Conservation (phyloP, 2,797 vertebrate species). For the Dendrocincla tyrannina region DNA sequence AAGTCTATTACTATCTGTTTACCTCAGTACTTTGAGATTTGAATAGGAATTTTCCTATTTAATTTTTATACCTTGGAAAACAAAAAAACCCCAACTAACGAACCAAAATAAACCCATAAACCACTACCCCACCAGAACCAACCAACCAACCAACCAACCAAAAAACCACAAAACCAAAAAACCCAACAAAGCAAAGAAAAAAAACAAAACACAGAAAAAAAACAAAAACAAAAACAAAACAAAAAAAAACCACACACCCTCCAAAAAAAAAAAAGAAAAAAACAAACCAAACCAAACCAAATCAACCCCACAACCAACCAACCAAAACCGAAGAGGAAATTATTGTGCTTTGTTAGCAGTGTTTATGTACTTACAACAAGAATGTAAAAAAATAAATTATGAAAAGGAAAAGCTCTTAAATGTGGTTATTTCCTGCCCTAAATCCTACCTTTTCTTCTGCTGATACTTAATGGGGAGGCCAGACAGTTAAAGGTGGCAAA, state of each 20-base stretch:
- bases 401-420: not conserved
- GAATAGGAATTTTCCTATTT: not conserved
- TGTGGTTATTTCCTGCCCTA: not conserved
- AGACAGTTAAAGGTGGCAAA: not conserved
- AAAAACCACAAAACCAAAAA: not conserved
- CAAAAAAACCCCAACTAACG: no score
- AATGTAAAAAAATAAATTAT: not conserved
- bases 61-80: not conserved
- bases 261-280: no score
- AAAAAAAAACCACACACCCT: no score
- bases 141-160: no score
- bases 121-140: not conserved
- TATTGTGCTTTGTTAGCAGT: not conserved
- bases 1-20: not conserved
- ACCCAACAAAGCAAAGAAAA: no score
- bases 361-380: not conserved
- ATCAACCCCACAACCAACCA: no score
- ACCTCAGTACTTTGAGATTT: not conserved
- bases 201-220: no score
- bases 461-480: accelerated
- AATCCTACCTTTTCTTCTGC: not conserved
- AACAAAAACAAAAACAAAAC: no score
- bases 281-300: no score
- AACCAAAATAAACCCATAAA: no score
- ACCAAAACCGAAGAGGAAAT: not conserved